Conservation (phyloP, 2,113 vertebrate species). For the Plectropomus leopardus region DNA sequence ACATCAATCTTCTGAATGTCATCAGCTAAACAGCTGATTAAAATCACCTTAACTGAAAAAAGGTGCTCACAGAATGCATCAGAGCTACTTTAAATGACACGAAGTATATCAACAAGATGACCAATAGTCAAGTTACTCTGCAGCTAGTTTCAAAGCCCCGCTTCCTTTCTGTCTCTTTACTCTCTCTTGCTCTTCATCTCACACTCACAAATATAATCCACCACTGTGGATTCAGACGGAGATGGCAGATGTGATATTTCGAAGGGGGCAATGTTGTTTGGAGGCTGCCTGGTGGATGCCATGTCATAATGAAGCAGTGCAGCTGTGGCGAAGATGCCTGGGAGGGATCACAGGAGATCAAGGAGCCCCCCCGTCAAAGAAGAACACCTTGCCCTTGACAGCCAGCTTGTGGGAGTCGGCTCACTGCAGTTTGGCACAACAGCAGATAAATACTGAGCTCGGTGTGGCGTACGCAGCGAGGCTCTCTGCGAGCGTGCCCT, state of each 20-base stretch:
- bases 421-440: conserved; percentile 45
- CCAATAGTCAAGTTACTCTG: conserved; percentile 1
- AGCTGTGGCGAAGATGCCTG: conserved; percentile 69
- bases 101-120: conserved; percentile 3
- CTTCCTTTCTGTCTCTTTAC: conserved; percentile 7
- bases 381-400: conserved; percentile 76
- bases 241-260: conserved; percentile 64
- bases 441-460: conserved; percentile 62
- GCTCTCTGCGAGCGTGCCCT: conserved; percentile 39
- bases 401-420: conserved; percentile 66
- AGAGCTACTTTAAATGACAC: background rate
- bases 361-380: conserved; percentile 69
- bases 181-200: conserved; percentile 26
- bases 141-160: conserved; percentile 7
- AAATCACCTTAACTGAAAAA: background rate
- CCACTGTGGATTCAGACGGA: conserved; percentile 44
- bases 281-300: conserved; percentile 60
- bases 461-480: conserved; percentile 32
- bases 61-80: background rate
- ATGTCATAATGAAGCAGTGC: conserved; percentile 76
- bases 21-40: too few relatives aligned
- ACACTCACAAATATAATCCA: conserved; percentile 52
- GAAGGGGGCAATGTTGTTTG: conserved; percentile 51
- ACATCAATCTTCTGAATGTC: background rate
- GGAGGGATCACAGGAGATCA: conserved; percentile 81